Evolutionary conservation across 1,140 invertebrate species (phyloP).

Genomic region (Atta cephalotes): DNA sequence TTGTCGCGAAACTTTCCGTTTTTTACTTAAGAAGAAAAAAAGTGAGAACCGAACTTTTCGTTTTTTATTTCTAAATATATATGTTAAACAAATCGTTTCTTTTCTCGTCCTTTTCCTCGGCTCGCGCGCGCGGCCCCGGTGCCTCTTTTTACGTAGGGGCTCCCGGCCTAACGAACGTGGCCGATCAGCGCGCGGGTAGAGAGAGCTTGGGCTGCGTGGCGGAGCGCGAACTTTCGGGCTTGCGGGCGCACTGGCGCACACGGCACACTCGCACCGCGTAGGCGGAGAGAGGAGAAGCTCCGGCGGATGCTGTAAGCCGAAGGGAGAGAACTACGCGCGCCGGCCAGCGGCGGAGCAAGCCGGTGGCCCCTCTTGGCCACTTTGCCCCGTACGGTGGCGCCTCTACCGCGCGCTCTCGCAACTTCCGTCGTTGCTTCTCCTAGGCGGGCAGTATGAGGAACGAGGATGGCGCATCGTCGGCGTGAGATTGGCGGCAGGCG

Average conservation of each 20-base stretch:
- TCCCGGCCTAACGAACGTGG: conserved; percentile 75
- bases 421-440: conserved; percentile 72
- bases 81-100: conserved; percentile 29
- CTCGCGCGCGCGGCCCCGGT: conserved; percentile 75
- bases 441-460: conserved; percentile 36
- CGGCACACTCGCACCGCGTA: conserved; percentile 82
- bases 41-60: neutral
- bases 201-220: conserved; percentile 80
- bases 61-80: conserved; percentile 49
- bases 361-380: conserved; percentile 76
- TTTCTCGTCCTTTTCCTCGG: conserved; percentile 59
- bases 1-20: conserved; percentile 23
- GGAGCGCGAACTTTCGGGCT: conserved; percentile 86
- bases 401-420: conserved; percentile 77
- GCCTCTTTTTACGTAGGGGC: conserved; percentile 74
- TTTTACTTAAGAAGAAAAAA: conserved; percentile 7
- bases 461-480: conserved; percentile 16
- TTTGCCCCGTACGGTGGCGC: conserved; percentile 85
- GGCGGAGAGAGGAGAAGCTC: conserved; percentile 82
- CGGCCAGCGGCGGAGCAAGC: conserved; percentile 75
- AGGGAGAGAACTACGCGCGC: conserved; percentile 76
- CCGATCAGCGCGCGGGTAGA: conserved; percentile 77
- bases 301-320: conserved; percentile 85
- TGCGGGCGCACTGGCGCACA: conserved; percentile 86
- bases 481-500: conserved; percentile 42